Evolutionary conservation across 2,888 invertebrate genomes (phyloP).

Genomic region (Stomorhina lunata): DNA sequence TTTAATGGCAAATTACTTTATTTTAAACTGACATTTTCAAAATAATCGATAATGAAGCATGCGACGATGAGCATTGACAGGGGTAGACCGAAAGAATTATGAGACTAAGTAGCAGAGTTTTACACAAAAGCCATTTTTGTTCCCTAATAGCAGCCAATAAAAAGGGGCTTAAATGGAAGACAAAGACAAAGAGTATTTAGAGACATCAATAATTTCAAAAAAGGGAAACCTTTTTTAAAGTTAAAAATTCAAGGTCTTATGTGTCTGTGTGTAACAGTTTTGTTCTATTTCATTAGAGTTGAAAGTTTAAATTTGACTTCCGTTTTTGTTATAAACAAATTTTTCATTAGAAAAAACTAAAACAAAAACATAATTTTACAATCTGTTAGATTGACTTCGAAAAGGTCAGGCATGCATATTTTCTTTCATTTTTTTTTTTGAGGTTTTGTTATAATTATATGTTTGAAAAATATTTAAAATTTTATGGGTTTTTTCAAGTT

Average conservation of each 20-base stretch:
- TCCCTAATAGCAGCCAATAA: background rate
- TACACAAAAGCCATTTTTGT: background rate
- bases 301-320: slow-evolving; percentile 26
- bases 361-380: slow-evolving; percentile 2
- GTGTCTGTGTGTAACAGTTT: too few relatives aligned
- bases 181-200: too few relatives aligned
- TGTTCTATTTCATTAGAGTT: background rate
- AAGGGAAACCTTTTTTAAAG: background rate
- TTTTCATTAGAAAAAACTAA: too few relatives aligned
- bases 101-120: background rate
- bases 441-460: slow-evolving; percentile 25
- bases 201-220: background rate
- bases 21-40: slow-evolving; percentile 18
- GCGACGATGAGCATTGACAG: background rate
- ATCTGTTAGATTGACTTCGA: background rate
- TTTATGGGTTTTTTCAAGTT: background rate
- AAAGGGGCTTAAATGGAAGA: slow-evolving; percentile 1
- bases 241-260: background rate
- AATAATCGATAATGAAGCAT: slow-evolving; percentile 27
- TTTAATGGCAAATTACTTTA: slow-evolving; percentile 33
- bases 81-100: slow-evolving; percentile 32
- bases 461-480: background rate
- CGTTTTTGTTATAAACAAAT: background rate
- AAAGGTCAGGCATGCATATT: slow-evolving; percentile 35
- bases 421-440: slow-evolving; percentile 7